phyloP scores from a whole-genome alignment of 2,888 invertebrate species.

The Drosophila subsilvestris region DNA sequence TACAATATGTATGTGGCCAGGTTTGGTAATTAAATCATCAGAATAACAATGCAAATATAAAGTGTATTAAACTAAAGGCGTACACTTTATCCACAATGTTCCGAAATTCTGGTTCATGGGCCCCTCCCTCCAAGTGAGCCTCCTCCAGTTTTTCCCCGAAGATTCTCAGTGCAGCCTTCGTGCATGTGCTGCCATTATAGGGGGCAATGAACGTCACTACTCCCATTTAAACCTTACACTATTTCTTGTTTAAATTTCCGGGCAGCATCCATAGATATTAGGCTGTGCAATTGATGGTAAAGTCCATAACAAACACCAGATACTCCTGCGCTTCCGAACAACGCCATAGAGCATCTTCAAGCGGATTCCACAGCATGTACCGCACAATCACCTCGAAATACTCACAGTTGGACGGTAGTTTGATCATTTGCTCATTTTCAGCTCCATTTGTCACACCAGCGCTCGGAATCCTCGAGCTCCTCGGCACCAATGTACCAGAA shows the following conservation, averaged over 20 bases:
- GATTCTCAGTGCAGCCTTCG: neutral
- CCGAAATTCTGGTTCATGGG: slow-evolving; percentile 19
- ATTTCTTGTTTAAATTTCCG: rapidly evolving
- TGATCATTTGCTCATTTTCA: too few relatives aligned
- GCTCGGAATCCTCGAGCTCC: slow-evolving; percentile 18
- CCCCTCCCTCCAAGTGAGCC: neutral
- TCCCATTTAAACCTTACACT: slow-evolving; percentile 10
- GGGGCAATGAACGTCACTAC: slow-evolving; percentile 26
- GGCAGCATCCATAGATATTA: slow-evolving; percentile 56
- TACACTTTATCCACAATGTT: slow-evolving; percentile 21
- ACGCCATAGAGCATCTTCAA: slow-evolving; percentile 47
- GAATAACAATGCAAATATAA: slow-evolving; percentile 21
- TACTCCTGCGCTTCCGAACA: slow-evolving; percentile 29
- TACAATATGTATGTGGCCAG: slow-evolving; percentile 28
- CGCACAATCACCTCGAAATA: slow-evolving; percentile 51
- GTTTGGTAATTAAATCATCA: slow-evolving; percentile 49
- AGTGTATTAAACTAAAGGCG: slow-evolving; percentile 35
- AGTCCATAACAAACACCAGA: slow-evolving; percentile 50
- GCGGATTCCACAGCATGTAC: slow-evolving; percentile 4
- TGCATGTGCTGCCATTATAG: slow-evolving; percentile 28
- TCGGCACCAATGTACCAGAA: slow-evolving; percentile 38
- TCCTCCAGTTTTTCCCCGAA: slow-evolving; percentile 31
- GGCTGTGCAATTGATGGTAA: slow-evolving; percentile 34
- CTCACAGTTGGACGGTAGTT: too few relatives aligned
- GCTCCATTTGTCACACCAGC: slow-evolving; percentile 38